Evolutionary conservation across 2,888 invertebrate species (phyloP), one percentile per base, ranked within the genome.

Genomic region (Sinotaia quadrata): DNA sequence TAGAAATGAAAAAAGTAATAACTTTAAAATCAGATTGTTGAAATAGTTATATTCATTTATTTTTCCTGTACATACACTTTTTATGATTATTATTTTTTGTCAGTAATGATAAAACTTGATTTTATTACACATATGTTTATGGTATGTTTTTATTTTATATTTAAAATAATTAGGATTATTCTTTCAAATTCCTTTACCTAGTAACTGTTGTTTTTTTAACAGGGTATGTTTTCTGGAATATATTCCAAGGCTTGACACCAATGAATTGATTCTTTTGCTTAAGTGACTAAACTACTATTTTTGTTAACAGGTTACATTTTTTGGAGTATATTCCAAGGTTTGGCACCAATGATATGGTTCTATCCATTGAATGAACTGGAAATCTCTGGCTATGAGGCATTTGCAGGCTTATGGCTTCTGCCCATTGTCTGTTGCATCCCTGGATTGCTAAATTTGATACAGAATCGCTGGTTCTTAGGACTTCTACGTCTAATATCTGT

Each of bases 181-280:
- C n/a, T n/a, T n/a, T n/a, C n/a, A n/a, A n/a, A n/a, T n/a, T n/a
- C n/a, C n/a, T n/a, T n/a, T n/a, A n/a, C n/a, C n/a, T n/a, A n/a
- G n/a, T n/a, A n/a, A n/a, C n/a, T n/a, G n/a, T n/a, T n/a, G n/a
- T 29, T 59, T 44, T 60, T 29, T n/a, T 52, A 54, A 5, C 70
- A 75, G 88, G 87, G n/a, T 88, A 82, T 74, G 75, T 85, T 12
- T 88, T 88, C 68, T 88, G 88, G 88, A 84, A 81, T 51, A 69
- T 88, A 37, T 87, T 88, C 69, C 86, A 87, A 74, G 87, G 82
- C 0, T 74, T 88, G 37, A 84, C 83, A 7, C 86, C 88, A 0
- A 86, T 88, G 87, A 87, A 88, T 47, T 88, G 88, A 88, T 88
- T 88, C 73, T 88, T 87, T 73, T 88, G 88, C 8, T 78, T 88